A percentile compares a stretch with the other conserved stretches of the same genome.
phyloP scores from a whole-genome alignment of 2,797 vertebrate genomes.

The Petrocephalus sullivani region DNA sequence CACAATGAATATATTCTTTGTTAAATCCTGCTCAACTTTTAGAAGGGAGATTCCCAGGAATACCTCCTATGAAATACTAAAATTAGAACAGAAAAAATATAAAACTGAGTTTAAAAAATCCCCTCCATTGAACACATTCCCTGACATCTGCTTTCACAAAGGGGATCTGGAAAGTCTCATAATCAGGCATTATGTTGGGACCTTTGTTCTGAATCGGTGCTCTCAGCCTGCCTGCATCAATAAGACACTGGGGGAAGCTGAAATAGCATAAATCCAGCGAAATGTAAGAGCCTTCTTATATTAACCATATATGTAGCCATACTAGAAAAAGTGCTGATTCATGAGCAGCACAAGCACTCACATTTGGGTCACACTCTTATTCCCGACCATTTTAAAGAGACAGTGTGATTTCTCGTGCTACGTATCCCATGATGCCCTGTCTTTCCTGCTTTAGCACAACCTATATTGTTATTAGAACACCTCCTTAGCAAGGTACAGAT shows the following conservation, averaged over 20 bases:
- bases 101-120: background rate
- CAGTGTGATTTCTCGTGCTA: background rate
- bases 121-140: background rate
- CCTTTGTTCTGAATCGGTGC: background rate
- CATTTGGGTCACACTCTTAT: background rate
- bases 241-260: no score
- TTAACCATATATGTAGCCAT: background rate
- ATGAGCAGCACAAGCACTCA: background rate
- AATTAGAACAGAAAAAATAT: background rate
- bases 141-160: background rate
- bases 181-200: background rate
- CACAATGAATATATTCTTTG: background rate
- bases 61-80: background rate
- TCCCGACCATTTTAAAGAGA: background rate
- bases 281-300: background rate
- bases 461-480: background rate
- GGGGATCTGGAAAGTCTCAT: background rate
- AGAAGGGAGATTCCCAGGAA: background rate
- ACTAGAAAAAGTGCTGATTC: background rate
- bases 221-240: no score
- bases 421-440: background rate
- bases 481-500: background rate
- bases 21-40: background rate
- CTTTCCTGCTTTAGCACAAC: background rate
- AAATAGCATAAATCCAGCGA: background rate